Evolutionary conservation across 1,140 invertebrate species (phyloP), one percentile per base, ranked within the genome.

Genomic region (Helicorthomorpha holstii): DNA sequence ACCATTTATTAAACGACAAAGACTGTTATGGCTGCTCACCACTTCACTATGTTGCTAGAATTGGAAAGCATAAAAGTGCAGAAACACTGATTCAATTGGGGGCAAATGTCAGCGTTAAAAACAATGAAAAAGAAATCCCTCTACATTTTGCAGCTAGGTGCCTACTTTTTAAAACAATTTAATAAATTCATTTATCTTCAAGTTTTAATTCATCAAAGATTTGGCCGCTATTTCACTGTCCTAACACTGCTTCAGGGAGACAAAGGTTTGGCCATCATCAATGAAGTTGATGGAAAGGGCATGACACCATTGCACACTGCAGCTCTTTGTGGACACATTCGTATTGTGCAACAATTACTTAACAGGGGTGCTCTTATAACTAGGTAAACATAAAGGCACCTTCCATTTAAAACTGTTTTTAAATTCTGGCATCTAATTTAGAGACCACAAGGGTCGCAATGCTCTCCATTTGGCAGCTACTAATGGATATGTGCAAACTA

Each of bases 71-170:
- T n/a, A 55, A 57, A 23, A 65, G 63, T 3, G 61, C 70, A n/a
- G 62, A 67, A 27, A 58, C 61, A 26, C 60, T 73, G 19, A 61
- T 73, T 1, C 53, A 58, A 16, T 57, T 70, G 22, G 71, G 71
- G 16, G 71, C 68, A 1, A 44, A 56, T 16, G 56, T 72, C 19
- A 69, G 63, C 50, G 47, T 60, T 0, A 71, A 69, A 57, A 66
- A 71, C 51, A 73, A 71, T 54, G 58, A 64, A 3, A 68, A 71
- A 50, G 64, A 72, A 52, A 68, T 68, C 1, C 67, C 71, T 1
- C 60, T 73, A n/a, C 71, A 73, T 59, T 71, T 73, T 58, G 71
- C 71, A 27, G 67, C 71, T 14, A 68, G 59, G 68, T 71, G 55
- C 29, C 14, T 26, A 27, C 48, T 51, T 49, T 22, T 10, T 54